Conservation (phyloP, 2,888 invertebrate genomes). For the Thyatira batis region DNA sequence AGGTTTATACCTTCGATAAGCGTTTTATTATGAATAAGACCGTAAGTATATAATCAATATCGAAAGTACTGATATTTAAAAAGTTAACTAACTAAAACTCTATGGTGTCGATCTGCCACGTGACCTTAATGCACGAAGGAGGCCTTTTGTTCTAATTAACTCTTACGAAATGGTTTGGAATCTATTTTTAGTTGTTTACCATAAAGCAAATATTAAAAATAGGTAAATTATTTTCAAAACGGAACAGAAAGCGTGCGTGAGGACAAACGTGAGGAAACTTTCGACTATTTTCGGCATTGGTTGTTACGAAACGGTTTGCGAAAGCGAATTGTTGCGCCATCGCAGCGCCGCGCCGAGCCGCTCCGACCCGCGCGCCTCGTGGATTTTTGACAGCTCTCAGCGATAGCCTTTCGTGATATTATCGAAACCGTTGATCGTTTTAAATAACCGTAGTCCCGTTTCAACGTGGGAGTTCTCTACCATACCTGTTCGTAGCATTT, state of each 20-base stretch:
- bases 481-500: neutral
- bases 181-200: no score
- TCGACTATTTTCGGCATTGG: constrained; percentile 67
- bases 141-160: no score
- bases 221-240: constrained; percentile 11
- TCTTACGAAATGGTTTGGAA: no score
- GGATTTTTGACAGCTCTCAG: constrained; percentile 38
- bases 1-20: no score
- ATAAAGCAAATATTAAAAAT: neutral
- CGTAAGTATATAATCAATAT: no score
- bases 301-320: constrained; percentile 70
- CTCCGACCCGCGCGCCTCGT: constrained; percentile 21
- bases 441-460: neutral
- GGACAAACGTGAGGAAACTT: constrained; percentile 63
- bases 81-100: no score
- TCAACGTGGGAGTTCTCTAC: neutral
- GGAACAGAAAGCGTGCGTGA: constrained; percentile 45
- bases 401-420: constrained; percentile 26
- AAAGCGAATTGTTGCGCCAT: constrained; percentile 67
- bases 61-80: no score
- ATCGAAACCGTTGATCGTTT: constrained; percentile 17
- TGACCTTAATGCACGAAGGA: no score
- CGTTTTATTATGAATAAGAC: no score
- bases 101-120: no score
- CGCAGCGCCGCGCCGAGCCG: constrained; percentile 9